Percentiles rank a stretch among this genome's conserved stretches.
phyloP scores from a whole-genome alignment of 2,888 invertebrate species.

The Pammene aurita region DNA sequence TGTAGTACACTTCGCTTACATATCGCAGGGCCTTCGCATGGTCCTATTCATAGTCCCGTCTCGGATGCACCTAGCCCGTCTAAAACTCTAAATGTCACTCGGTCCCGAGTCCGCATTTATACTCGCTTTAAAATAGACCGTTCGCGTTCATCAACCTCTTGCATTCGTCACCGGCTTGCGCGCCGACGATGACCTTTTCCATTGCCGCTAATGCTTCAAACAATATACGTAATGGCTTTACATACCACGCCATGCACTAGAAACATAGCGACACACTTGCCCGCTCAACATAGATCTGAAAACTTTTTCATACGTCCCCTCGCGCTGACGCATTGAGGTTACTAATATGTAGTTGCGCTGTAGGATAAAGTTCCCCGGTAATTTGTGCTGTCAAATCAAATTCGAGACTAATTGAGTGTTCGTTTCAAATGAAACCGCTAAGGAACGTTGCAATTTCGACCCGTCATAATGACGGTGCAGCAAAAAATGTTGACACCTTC shows the following conservation, averaged over 20 bases:
- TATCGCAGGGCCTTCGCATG: slow-evolving; percentile 46
- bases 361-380: slow-evolving; percentile 51
- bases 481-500: slow-evolving; percentile 72
- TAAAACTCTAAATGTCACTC: slow-evolving; percentile 76
- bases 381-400: slow-evolving; percentile 74
- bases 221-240: slow-evolving; percentile 47
- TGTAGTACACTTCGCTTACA: neutral
- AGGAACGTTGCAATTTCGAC: slow-evolving; percentile 67
- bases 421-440: slow-evolving; percentile 62
- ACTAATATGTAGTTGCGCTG: slow-evolving; percentile 48
- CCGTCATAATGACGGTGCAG: slow-evolving; percentile 73
- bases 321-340: slow-evolving; percentile 48
- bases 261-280: slow-evolving; percentile 44
- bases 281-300: slow-evolving; percentile 19
- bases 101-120: slow-evolving; percentile 74
- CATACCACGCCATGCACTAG: slow-evolving; percentile 53
- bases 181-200: slow-evolving; percentile 65
- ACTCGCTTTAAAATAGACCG: slow-evolving; percentile 80
- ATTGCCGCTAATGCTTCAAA: slow-evolving; percentile 57
- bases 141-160: slow-evolving; percentile 81
- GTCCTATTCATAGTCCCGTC: slow-evolving; percentile 48
- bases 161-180: slow-evolving; percentile 70
- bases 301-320: slow-evolving; percentile 42
- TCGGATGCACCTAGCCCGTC: slow-evolving; percentile 76
- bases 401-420: slow-evolving; percentile 74